A percentile compares a stretch with the other conserved stretches of the same genome.
phyloP scores from a whole-genome alignment of 2,113 vertebrate species.

The Echinops telfairi region DNA sequence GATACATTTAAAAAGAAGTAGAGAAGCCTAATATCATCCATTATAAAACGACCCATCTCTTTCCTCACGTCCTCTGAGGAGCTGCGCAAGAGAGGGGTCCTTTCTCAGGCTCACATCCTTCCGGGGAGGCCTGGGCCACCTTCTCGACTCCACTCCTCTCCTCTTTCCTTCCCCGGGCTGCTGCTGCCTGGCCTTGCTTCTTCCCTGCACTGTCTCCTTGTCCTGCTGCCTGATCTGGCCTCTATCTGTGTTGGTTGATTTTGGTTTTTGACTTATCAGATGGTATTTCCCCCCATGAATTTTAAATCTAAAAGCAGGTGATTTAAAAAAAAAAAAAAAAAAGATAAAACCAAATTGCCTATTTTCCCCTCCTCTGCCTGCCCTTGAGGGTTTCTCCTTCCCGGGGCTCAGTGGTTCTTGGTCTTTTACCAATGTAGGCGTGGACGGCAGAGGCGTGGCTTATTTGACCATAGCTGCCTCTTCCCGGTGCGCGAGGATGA shows the following conservation, averaged over 20 bases:
- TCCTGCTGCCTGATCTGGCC: too few species aligned
- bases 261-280: slow-evolving; percentile 33
- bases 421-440: background rate
- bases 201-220: background rate
- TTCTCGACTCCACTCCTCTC: background rate
- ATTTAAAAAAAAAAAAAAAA: background rate
- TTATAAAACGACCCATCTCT: slow-evolving; percentile 51
- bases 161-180: too few species aligned
- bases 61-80: slow-evolving; percentile 56
- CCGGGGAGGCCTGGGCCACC: background rate
- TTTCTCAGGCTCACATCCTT: background rate
- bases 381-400: background rate
- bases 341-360: slow-evolving; percentile 3
- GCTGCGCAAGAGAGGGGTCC: slow-evolving; percentile 43
- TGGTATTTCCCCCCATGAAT: background rate
- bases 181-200: background rate
- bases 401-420: background rate
- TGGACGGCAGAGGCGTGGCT: background rate
- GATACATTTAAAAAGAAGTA: background rate
- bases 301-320: slow-evolving; percentile 21
- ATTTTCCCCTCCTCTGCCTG: background rate
- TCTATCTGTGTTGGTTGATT: background rate
- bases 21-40: slow-evolving; percentile 36
- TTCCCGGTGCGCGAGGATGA: background rate
- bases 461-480: background rate